Conservation (phyloP, 2,113 vertebrate genomes). For the Climacteris rufus region DNA sequence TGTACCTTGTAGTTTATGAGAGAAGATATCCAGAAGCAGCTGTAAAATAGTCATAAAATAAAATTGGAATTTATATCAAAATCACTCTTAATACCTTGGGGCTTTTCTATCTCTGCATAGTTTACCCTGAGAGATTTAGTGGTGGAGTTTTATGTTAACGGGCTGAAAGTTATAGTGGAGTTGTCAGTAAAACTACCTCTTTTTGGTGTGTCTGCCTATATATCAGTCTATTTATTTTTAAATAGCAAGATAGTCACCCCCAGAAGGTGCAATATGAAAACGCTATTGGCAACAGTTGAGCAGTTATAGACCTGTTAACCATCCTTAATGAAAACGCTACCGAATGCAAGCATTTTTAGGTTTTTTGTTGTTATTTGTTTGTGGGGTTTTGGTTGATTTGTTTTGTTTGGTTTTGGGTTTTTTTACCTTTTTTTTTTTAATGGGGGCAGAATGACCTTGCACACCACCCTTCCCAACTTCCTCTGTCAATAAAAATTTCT, state of each 20-base stretch:
- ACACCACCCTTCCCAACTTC: background rate
- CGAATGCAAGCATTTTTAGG: background rate
- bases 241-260: constrained; percentile 17
- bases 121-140: constrained; percentile 65
- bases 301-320: background rate
- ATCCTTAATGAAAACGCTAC: background rate
- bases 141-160: constrained; percentile 48
- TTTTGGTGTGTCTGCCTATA: constrained; percentile 28
- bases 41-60: constrained; percentile 70
- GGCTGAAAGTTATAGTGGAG: constrained; percentile 53
- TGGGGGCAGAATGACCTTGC: background rate
- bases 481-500: background rate
- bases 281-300: background rate
- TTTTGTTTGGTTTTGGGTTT: rapidly evolving
- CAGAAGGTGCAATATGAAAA: constrained; percentile 22
- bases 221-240: constrained; percentile 64
- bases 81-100: constrained; percentile 60
- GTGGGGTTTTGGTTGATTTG: background rate
- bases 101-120: constrained; percentile 63
- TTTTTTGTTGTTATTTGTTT: background rate
- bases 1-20: constrained; percentile 51
- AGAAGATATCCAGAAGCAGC: constrained; percentile 45
- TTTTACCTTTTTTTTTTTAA: background rate
- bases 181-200: constrained; percentile 22
- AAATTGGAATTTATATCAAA: constrained; percentile 71